Evolutionary conservation across 2,888 invertebrate genomes (phyloP), one percentile per base, ranked within the genome.

Genomic region (Pseudeuparius sepicola): DNA sequence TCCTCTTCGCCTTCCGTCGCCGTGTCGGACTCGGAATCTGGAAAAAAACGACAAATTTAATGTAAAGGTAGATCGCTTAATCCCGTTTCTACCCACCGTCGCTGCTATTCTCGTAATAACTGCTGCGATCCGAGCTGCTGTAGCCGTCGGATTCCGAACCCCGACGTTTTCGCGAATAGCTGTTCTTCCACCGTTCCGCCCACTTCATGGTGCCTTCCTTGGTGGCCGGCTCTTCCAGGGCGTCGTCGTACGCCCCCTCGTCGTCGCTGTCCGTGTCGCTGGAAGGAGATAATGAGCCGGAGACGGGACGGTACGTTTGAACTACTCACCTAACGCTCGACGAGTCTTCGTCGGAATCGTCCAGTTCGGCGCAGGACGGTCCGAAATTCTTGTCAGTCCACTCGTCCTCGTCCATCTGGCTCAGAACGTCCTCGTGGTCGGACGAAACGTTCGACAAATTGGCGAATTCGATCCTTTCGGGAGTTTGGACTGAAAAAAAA

Each of bases 351-450:
- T 83, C 81, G 37, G 59, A 59, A 34, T 59, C 60, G 30, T 57
- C 60, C 52, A 71, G 63, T 58, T 79, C 79, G 16, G 78, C 78
- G 14, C 81, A 75, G 26, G 80, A 76, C 2, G 85, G 84, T 24
- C 87, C 77, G 60, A 89, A 89, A 66, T 94, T 94, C 47, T 88
- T 73, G 50, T 90, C 89, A 0, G 90, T 92, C 86, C 93, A 92
- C 59, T 93, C 92, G 55, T 93, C 92, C 59, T 94, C 93, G 55
- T 90, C 90, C 62, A 90, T 87, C 61, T 87, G 86, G 60, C 75
- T 75, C 14, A 71, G 67, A 2, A 71, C 68, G 47, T 77, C 73
- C 47, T 74, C 73, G n/a, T 68, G 65, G 49, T 77, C 77, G 2
- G 73, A 75, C 52, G 73, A 67, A 34, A 55, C 51, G 32, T 60